Evolutionary conservation across 2,797 vertebrate species (phyloP), one percentile per base, ranked within the genome.

Genomic region (Sorex maritimensis): DNA sequence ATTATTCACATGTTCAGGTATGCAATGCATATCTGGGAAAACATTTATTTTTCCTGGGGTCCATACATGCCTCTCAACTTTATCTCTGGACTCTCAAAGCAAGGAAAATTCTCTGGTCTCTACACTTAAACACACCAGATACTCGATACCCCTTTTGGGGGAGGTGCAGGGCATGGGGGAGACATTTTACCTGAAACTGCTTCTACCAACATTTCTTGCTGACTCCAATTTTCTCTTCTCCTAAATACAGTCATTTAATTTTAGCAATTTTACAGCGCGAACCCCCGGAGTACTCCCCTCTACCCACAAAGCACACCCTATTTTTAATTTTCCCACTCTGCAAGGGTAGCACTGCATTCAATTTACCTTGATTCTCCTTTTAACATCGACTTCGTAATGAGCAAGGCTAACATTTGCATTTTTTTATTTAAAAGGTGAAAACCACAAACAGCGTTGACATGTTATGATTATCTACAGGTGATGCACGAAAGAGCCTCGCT

Each of bases 351-450:
- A 28, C 12, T 26, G 28, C 65, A 8, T 69, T 86, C 6, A 49
- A 71, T 86, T 86, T 81, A 23, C n/a, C 74, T 28, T 2, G 17
- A 67, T 28, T 34, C 46, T 30, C 26, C 9, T 58, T 61, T 61
- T 55, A 61, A 46, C 9, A 49, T 19, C 44, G 19, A 65, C 5
- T 38, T 23, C 19, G 2, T 3, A 44, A 58, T 9, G 6, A 74
- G n/a, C 19, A 84, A 19, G 19, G 8, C n/a, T 79, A 74, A 7
- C 49, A 88, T 69, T 21, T 74, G 79, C 38, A 82, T 44, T 77
- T 73, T 38, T 88, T 74, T 19, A 41, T 34, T 88, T 72, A 75
- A 86, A 93, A 69, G 44, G 73, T n/a, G 77, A 81, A 88, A 79
- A 61, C 21, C 41, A 69, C 11, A 55, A 17, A 21, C 34, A 88